A percentile compares a stretch with the other conserved stretches of the same genome.
These are phyloP conservation scores for Catamblyrhynchus diadema DNA, from an alignment of 2,797 vertebrate genomes.

Conservation along the genomic window DNA sequence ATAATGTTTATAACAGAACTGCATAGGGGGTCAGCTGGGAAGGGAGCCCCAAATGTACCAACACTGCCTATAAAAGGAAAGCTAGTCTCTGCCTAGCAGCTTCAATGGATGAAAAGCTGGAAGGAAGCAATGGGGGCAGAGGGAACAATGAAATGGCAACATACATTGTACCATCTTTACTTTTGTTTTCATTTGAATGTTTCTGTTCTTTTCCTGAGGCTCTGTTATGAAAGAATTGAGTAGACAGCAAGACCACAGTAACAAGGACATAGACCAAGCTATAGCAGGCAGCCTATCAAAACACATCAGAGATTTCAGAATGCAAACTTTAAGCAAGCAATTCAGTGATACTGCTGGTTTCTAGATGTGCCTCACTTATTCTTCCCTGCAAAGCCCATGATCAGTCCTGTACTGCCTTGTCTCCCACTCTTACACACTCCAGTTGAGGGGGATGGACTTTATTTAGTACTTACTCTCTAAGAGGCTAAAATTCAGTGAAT, in stretches of 20 bases:
- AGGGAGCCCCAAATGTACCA: background rate
- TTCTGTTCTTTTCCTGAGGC: constrained; percentile 25
- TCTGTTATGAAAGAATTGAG: constrained; percentile 15
- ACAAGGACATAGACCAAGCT: background rate
- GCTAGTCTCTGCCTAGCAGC: background rate
- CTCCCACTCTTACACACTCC: background rate
- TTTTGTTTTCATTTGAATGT: background rate
- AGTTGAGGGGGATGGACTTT: background rate
- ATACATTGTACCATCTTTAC: background rate
- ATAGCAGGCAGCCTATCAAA: constrained; percentile 6
- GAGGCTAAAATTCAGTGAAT: background rate
- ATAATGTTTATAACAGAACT: background rate
- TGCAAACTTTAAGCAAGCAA: background rate
- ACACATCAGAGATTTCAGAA: background rate
- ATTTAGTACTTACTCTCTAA: background rate
- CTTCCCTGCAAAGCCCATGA: background rate
- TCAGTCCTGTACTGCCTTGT: background rate
- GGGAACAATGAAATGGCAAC: background rate
- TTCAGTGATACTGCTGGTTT: background rate
- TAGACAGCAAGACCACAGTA: background rate
- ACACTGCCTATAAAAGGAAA: background rate
- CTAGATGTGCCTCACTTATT: background rate
- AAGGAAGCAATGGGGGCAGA: background rate
- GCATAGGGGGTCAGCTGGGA: background rate
- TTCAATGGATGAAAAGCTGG: background rate